Evolutionary conservation across 1,140 invertebrate genomes (phyloP).

Genomic region (Drosophila arizonae): DNA sequence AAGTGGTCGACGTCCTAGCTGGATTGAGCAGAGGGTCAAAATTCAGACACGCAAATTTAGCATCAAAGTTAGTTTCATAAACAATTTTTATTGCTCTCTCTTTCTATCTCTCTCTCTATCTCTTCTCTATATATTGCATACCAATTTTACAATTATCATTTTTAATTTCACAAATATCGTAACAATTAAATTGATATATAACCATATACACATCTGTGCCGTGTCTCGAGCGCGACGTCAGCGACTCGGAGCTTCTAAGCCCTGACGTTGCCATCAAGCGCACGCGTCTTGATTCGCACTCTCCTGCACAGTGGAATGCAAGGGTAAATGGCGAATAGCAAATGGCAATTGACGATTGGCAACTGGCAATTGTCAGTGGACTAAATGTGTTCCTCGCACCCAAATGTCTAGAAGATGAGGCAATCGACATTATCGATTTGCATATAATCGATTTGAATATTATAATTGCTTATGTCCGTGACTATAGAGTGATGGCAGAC

Average conservation of each 20-base stretch:
- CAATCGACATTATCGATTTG: constrained; percentile 35
- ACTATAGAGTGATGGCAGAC: constrained; percentile 32
- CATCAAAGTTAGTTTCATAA: constrained; percentile 83
- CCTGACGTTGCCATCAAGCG: constrained; percentile 24
- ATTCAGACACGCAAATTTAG: constrained; percentile 83
- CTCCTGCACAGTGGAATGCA: constrained; percentile 44
- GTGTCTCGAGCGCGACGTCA: constrained; percentile 29
- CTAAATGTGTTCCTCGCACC: constrained; percentile 19
- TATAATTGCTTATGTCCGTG: constrained; percentile 39
- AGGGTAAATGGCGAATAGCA: neutral
- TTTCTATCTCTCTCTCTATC: constrained; percentile 55
- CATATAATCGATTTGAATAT: constrained; percentile 40
- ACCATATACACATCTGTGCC: constrained; percentile 12
- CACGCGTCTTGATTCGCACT: constrained; percentile 14
- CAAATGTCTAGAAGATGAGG: constrained; percentile 35
- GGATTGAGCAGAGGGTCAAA: constrained; percentile 83
- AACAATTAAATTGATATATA: constrained; percentile 22
- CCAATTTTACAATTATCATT: constrained; percentile 57
- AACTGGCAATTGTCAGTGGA: constrained; percentile 20
- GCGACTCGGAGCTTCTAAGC: constrained; percentile 20
- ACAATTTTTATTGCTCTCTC: constrained; percentile 74
- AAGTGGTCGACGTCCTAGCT: constrained; percentile 83
- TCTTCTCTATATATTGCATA: constrained; percentile 72
- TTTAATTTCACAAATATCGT: constrained; percentile 39
- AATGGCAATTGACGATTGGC: neutral